phyloP scores from a whole-genome alignment of 1,140 invertebrate species.

The Rhopalosiphum maidis region DNA sequence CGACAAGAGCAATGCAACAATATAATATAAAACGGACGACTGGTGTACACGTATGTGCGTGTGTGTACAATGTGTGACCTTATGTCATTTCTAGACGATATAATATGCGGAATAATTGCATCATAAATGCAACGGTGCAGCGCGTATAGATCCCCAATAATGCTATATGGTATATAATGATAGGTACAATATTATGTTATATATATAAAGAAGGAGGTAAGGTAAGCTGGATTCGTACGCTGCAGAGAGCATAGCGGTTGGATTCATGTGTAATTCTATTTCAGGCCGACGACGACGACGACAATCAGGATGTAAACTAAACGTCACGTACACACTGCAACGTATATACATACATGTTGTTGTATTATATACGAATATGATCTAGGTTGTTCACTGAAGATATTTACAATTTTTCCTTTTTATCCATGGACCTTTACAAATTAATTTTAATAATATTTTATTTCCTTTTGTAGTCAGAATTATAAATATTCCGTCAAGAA shows the following conservation, averaged over 20 bases:
- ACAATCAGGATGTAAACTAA: not conserved
- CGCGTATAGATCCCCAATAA: constrained; percentile 30
- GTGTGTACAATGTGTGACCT: constrained; percentile 8
- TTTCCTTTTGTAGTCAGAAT: too few species aligned
- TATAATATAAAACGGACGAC: constrained; percentile 4
- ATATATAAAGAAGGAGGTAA: not conserved
- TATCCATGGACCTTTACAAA: too few species aligned
- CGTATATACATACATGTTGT: not conserved
- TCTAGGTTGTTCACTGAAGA: too few species aligned
- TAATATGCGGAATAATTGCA: constrained; percentile 28
- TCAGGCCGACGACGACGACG: not conserved
- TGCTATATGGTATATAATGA: not conserved
- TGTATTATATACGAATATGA: too few species aligned
- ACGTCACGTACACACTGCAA: not conserved
- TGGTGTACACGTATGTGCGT: not conserved
- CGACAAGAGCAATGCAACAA: not conserved
- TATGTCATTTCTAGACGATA: constrained; percentile 35
- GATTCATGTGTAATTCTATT: not conserved
- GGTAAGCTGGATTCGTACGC: not conserved
- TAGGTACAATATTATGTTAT: not conserved
- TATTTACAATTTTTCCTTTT: too few species aligned
- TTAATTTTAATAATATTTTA: too few species aligned
- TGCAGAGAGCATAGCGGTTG: not conserved
- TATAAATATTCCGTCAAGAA: too few species aligned
- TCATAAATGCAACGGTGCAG: constrained; percentile 25